Base-by-base conservation (phyloP, 1,140 invertebrate species). In the Pachypsylla venusta region DNA sequence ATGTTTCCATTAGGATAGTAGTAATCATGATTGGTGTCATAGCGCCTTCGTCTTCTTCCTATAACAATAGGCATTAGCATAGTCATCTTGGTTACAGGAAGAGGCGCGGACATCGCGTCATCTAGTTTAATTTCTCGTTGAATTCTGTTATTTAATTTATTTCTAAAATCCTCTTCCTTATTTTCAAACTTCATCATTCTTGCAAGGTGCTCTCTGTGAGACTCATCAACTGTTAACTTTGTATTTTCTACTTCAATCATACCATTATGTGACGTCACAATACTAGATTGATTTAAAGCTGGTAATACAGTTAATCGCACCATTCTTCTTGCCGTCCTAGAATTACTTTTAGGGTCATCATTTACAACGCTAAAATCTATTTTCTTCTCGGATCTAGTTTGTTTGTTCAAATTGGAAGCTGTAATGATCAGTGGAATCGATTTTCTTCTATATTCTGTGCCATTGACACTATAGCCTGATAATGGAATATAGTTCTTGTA, bases 201-300 rank as follows among this genome's bases (percentile, higher is more conserved):
- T 67, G 74, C 60, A 60, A 70, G 73, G 64, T 75, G 75, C 60
- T 76, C 74, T 60, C 71, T 69, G 48, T 73, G 74, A 26, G 75
- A 74, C 64, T 77, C 71, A 14, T 87, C 83, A 14, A 86, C 83
- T 13, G 80, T 77, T 60, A 80, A 74, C 68, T 82, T 81, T 20
- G 79, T 82, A 54, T 77, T 77, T 63, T 85, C 82, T 10, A 85
- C 83, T 71, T 87, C 82, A 40, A 86, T 70, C 25, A 87, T 69
- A 13, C 84, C 84, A 27, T 82, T 83, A 65, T 86, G 83, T 0
- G 83, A 85, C 10, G 81, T 82, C 1, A 83, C 84, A 64, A 84
- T 85, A 58, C 74, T 74, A 10, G 77, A 76, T 59, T 78, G 76
- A 66, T 82, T 79, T 24, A 78, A 66, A 16, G 79, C 75, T 27